phyloP scores from a whole-genome alignment of 2,113 vertebrate genomes.

The Speoplatyrhinus poulsoni region DNA sequence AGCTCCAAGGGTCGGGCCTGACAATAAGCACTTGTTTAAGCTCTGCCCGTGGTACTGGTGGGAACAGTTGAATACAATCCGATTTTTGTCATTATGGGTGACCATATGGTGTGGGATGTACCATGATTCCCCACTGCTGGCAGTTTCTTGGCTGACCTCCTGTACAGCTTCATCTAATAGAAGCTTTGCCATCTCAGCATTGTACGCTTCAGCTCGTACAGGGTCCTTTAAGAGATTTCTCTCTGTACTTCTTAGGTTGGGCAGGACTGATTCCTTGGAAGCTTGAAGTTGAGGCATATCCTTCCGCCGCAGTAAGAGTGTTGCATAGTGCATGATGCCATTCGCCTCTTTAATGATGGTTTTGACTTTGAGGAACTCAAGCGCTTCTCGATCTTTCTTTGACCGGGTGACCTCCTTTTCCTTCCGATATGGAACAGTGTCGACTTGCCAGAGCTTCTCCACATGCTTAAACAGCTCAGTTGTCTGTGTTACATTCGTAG shows the following conservation, averaged over 20 bases:
- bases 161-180: not conserved
- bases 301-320: not conserved
- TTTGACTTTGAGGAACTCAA: slow-evolving; percentile 19
- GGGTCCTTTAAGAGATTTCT: not conserved
- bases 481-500: not conserved
- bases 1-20: too few relatives aligned
- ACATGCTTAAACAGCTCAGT: slow-evolving; percentile 11
- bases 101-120: slow-evolving; percentile 11
- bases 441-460: slow-evolving; percentile 8
- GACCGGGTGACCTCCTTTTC: slow-evolving; percentile 26
- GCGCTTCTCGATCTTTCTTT: slow-evolving; percentile 17
- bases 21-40: too few relatives aligned
- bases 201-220: not conserved
- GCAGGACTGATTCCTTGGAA: not conserved
- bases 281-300: not conserved
- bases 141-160: not conserved
- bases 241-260: not conserved
- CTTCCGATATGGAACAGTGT: not conserved
- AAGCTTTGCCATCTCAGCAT: not conserved
- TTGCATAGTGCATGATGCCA: slow-evolving; percentile 5
- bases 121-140: not conserved
- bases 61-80: too few relatives aligned
- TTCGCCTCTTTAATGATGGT: not conserved
- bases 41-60: too few relatives aligned
- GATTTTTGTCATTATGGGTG: not conserved